A percentile compares a stretch with the other conserved stretches of the same genome.
phyloP scores from a whole-genome alignment of 1,140 invertebrate genomes.

The Bombus sylvicola region DNA sequence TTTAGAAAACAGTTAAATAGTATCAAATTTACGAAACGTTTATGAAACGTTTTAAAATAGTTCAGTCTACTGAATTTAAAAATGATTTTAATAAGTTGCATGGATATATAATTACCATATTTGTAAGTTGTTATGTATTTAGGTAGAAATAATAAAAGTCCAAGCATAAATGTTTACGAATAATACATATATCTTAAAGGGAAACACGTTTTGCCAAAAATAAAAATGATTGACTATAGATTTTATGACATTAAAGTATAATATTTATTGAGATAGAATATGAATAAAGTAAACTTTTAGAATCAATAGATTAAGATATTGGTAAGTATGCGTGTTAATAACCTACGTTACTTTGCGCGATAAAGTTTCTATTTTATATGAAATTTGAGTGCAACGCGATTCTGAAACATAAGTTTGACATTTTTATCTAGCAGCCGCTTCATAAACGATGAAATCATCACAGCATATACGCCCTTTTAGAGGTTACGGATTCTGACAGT shows the following conservation, averaged over 20 bases:
- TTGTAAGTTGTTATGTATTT: background rate
- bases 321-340: background rate
- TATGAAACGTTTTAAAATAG: background rate
- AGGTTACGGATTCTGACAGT: constrained; percentile 66
- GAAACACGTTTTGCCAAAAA: background rate
- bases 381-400: background rate
- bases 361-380: background rate
- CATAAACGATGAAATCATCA: constrained; percentile 69
- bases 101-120: background rate
- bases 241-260: background rate
- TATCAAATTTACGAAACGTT: background rate
- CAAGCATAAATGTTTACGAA: background rate
- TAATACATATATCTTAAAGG: background rate
- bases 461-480: constrained; percentile 66
- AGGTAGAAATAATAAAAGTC: background rate
- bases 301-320: background rate
- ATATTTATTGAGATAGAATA: constrained; percentile 7
- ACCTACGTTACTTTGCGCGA: background rate
- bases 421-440: constrained; percentile 56
- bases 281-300: background rate
- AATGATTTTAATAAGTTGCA: background rate
- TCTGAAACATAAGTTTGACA: constrained; percentile 42
- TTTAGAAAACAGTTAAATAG: background rate
- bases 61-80: background rate
- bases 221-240: background rate